Percentiles rank a stretch among this genome's conserved stretches.
phyloP scores from a whole-genome alignment of 2,888 invertebrate genomes.

The Limnephilus rhombicus region DNA sequence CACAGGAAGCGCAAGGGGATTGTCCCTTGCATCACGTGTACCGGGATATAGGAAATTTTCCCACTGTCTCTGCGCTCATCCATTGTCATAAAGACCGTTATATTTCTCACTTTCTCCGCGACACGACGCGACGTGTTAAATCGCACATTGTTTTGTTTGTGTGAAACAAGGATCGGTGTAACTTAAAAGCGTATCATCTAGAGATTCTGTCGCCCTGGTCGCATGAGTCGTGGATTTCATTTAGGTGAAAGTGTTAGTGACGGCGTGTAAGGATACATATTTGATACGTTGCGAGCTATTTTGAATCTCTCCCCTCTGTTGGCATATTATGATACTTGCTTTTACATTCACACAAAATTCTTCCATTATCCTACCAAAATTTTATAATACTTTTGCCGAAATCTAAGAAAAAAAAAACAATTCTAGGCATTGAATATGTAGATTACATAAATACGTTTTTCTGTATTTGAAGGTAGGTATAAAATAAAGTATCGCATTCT shows the following conservation, averaged over 20 bases:
- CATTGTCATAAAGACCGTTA: slow-evolving; percentile 64
- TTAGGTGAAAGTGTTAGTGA: slow-evolving; percentile 59
- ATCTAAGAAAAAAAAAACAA: no score
- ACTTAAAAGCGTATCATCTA: slow-evolving; percentile 26
- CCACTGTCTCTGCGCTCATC: slow-evolving; percentile 56
- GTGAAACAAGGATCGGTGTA: slow-evolving; percentile 30
- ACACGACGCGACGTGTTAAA: slow-evolving; percentile 63
- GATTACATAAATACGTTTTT: background rate
- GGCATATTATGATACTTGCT: background rate
- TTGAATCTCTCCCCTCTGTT: slow-evolving; percentile 23
- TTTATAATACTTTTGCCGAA: background rate
- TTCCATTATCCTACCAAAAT: background rate
- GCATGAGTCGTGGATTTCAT: slow-evolving; percentile 52
- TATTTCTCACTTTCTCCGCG: slow-evolving; percentile 65
- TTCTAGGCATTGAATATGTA: no score
- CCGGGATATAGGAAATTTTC: slow-evolving; percentile 29
- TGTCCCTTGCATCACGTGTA: slow-evolving; percentile 29
- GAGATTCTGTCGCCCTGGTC: slow-evolving; percentile 22
- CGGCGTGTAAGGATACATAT: slow-evolving; percentile 47
- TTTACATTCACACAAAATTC: background rate
- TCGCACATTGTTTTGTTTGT: slow-evolving; percentile 60
- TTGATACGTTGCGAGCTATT: slow-evolving; percentile 24
- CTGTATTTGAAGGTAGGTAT: background rate
- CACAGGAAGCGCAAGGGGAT: slow-evolving; percentile 15
- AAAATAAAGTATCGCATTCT: background rate